Evolutionary conservation across 2,113 vertebrate species (phyloP).

Genomic region (Brachirus orientalis): DNA sequence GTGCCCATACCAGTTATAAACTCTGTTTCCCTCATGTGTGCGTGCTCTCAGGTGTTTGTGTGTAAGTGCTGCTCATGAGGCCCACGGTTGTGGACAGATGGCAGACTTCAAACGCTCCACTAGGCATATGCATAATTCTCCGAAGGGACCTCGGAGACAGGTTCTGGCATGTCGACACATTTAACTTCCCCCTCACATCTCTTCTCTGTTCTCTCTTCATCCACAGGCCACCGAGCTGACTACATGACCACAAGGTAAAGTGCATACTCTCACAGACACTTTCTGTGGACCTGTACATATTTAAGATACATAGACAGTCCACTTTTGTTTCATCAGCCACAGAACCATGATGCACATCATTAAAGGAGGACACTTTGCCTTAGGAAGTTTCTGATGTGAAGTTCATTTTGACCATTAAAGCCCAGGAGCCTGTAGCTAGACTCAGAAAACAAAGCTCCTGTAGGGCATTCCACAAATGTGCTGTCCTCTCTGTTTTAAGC

Average conservation of each 20-base stretch:
- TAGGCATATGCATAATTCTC: conserved; percentile 40
- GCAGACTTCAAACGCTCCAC: conserved; percentile 62
- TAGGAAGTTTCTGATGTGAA: not conserved
- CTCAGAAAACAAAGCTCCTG: not conserved
- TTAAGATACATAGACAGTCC: not conserved
- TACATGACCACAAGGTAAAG: conserved; percentile 98
- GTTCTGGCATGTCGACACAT: conserved; percentile 49
- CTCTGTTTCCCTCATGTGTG: not conserved
- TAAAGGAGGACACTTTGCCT: not conserved
- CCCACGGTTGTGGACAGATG: conserved; percentile 63
- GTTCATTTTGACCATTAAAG: conserved; percentile 3
- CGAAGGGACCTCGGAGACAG: conserved; percentile 43
- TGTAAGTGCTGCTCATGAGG: conserved; percentile 32
- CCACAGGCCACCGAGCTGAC: conserved; percentile 94
- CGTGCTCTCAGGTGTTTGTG: not conserved
- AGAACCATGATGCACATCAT: conserved; percentile 2
- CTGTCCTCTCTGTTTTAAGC: not conserved
- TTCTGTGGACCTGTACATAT: conserved; percentile 1
- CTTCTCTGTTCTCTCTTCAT: conserved; percentile 42
- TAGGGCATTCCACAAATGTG: conserved; percentile 16
- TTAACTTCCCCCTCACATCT: conserved; percentile 42
- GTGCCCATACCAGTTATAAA: not conserved
- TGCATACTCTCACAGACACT: conserved; percentile 17
- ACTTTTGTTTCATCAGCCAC: conserved; percentile 3
- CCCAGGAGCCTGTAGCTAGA: not conserved